Percentiles rank a stretch among this genome's conserved stretches.
phyloP scores from a whole-genome alignment of 2,113 vertebrate species.

The Nicator chloris region DNA sequence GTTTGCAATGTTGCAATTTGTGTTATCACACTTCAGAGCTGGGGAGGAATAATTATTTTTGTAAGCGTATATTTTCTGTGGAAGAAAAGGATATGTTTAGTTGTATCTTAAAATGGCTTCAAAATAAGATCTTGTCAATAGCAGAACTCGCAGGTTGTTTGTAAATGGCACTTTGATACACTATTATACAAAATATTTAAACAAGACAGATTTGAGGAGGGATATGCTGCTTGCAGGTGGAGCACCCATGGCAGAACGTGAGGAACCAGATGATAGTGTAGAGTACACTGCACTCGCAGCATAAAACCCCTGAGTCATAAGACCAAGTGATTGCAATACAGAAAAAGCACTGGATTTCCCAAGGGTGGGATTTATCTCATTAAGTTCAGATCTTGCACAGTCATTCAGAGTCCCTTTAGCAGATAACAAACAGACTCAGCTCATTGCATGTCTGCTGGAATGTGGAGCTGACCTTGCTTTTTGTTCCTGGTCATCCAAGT shows the following conservation, averaged over 20 bases:
- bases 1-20: background rate
- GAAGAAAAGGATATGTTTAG: background rate
- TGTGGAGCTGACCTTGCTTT: background rate
- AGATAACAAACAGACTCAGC: background rate
- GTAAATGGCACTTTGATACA: background rate
- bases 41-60: background rate
- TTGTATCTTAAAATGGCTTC: background rate
- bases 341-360: background rate
- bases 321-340: background rate
- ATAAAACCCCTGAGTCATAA: fast-evolving
- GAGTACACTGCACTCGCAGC: background rate
- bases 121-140: background rate
- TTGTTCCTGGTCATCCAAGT: fast-evolving
- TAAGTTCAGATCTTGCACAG: background rate
- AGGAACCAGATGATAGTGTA: background rate
- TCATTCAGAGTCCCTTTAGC: background rate
- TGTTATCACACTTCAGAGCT: background rate
- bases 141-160: background rate
- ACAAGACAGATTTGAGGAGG: background rate
- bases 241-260: background rate
- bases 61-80: background rate
- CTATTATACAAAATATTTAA: background rate
- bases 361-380: background rate
- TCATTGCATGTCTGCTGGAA: background rate
- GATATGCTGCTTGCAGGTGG: background rate